Conservation (phyloP, 2,113 vertebrate genomes). For the Anas platyrhynchos region DNA sequence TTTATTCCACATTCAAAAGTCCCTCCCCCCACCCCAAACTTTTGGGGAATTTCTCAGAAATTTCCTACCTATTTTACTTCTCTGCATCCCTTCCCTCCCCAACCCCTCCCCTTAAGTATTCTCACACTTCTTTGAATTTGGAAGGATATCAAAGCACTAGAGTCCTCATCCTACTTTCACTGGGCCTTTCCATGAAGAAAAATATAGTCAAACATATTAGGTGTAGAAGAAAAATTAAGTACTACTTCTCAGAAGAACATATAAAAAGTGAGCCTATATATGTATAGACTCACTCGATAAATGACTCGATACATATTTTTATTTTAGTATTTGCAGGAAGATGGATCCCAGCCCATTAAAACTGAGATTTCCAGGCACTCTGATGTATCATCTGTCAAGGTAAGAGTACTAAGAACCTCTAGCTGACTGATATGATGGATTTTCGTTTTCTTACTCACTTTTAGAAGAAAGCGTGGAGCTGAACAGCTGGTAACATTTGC, state of each 20-base stretch:
- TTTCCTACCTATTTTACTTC: neutral
- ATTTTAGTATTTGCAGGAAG: slow-evolving; percentile 37
- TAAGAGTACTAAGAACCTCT: slow-evolving; percentile 13
- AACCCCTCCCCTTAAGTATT: neutral
- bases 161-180: neutral
- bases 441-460: slow-evolving; percentile 46
- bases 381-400: slow-evolving; percentile 58
- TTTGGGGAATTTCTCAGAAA: neutral
- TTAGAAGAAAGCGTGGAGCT: slow-evolving; percentile 47
- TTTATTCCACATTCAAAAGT: neutral
- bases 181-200: neutral
- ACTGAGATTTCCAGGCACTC: slow-evolving; percentile 21
- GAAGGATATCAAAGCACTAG: neutral
- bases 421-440: slow-evolving; percentile 50
- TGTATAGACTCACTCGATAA: neutral
- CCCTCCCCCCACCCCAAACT: no score
- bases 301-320: slow-evolving; percentile 23
- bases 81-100: neutral
- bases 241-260: slow-evolving; percentile 5
- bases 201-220: neutral
- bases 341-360: slow-evolving; percentile 57
- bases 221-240: neutral
- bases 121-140: neutral
- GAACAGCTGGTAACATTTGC: slow-evolving; percentile 71
- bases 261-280: neutral